phyloP scores from a whole-genome alignment of 2,113 vertebrate species.

The Oncorhynchus mykiss region DNA sequence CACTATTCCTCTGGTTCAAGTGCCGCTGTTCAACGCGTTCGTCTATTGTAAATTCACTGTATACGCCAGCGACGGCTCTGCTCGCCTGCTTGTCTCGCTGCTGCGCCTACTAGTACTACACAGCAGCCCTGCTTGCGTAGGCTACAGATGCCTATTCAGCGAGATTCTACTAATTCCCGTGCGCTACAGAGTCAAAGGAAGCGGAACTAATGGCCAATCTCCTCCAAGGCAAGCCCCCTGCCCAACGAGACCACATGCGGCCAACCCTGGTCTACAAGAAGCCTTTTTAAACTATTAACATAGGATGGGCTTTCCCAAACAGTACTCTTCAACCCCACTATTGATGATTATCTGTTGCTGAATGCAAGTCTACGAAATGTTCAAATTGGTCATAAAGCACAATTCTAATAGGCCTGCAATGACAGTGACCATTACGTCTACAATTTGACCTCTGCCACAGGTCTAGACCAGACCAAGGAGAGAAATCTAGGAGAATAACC shows the following conservation, averaged over 20 bases:
- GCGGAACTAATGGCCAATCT: conserved; percentile 24
- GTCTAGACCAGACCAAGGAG: neutral
- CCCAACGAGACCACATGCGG: neutral
- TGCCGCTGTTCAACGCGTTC: neutral
- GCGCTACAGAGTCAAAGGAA: conserved; percentile 26
- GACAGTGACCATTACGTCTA: neutral
- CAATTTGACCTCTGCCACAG: neutral
- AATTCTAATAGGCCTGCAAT: neutral
- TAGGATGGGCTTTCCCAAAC: neutral
- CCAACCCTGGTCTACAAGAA: neutral
- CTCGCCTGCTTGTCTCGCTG: neutral
- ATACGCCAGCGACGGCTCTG: neutral
- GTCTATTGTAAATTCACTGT: neutral
- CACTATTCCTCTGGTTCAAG: neutral
- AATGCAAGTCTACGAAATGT: neutral
- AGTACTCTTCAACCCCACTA: neutral
- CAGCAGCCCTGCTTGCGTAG: neutral
- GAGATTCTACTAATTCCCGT: neutral
- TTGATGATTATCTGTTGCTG: neutral
- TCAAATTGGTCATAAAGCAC: neutral
- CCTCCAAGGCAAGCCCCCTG: conserved; percentile 3
- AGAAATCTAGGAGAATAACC: conserved; percentile 13
- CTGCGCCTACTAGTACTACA: neutral
- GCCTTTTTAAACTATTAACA: neutral
- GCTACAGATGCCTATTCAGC: conserved; percentile 7